Conservation (phyloP, 35 echinoderm and acorn worm species). For the Eucidaris tribuloides region DNA sequence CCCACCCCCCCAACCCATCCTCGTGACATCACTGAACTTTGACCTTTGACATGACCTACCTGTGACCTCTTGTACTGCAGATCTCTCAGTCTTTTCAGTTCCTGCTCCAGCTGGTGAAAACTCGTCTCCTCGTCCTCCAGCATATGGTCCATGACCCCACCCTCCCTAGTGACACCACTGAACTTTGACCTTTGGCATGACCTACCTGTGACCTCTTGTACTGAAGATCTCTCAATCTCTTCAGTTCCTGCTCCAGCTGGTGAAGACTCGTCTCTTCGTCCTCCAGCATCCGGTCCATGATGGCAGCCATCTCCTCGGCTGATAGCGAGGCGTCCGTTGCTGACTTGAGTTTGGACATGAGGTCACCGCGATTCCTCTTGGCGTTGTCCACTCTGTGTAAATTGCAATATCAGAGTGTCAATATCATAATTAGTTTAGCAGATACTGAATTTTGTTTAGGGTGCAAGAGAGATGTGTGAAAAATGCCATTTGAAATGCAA, state of each 20-base stretch:
- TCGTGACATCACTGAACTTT: no score
- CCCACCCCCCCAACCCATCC: no score
- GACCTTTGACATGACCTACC: no score
- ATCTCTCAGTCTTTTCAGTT: slow-evolving; percentile 81
- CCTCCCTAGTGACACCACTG: no score
- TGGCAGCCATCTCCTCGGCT: slow-evolving; percentile 80
- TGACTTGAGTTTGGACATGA: slow-evolving; percentile 57
- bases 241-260: slow-evolving; percentile 77
- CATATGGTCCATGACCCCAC: slow-evolving; percentile 83
- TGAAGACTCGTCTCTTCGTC: slow-evolving; percentile 80
- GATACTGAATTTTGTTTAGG: no score
- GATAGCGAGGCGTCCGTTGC: slow-evolving; percentile 64
- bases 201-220: slow-evolving; percentile 87
- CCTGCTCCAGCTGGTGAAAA: slow-evolving; percentile 71
- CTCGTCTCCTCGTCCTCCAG: slow-evolving; percentile 80
- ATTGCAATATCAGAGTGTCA: no score
- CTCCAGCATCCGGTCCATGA: slow-evolving; percentile 79
- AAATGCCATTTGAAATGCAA: no score
- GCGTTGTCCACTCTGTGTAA: slow-evolving; percentile 68
- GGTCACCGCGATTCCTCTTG: slow-evolving; percentile 38
- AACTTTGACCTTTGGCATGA: no score
- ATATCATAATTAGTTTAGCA: no score
- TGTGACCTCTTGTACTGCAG: slow-evolving; percentile 93
- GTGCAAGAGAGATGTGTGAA: no score
- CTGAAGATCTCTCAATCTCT: slow-evolving; percentile 81